Conservation (phyloP, 2,888 invertebrate genomes). For the Perizoma flavofasciatum region DNA sequence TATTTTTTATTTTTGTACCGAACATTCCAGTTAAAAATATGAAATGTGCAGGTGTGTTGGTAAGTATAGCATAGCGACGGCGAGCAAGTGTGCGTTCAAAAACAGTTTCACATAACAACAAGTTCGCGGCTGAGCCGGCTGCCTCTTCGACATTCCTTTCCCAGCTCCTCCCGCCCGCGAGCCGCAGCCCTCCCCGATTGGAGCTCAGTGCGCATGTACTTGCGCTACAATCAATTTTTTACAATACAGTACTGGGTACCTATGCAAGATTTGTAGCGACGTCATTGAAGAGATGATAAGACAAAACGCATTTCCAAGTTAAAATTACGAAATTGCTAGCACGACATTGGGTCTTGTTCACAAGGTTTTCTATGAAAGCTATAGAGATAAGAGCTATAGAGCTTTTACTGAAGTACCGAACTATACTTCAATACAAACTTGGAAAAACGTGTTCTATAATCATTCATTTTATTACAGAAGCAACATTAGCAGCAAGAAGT, state of each 20-base stretch:
- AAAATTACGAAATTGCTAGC: no score
- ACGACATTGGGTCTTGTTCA: no score
- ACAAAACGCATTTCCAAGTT: background rate
- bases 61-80: slow-evolving; percentile 43
- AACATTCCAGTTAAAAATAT: no score
- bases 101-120: slow-evolving; percentile 79
- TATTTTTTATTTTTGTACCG: no score
- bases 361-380: no score
- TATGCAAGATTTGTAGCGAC: slow-evolving; percentile 19
- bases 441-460: no score
- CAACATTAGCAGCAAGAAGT: background rate
- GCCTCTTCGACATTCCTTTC: slow-evolving; percentile 81
- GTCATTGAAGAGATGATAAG: slow-evolving; percentile 17
- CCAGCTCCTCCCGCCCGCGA: slow-evolving; percentile 60
- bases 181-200: slow-evolving; percentile 49
- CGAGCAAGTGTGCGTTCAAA: slow-evolving; percentile 57
- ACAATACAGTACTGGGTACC: slow-evolving; percentile 9
- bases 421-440: no score
- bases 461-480: background rate
- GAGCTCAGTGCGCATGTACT: slow-evolving; percentile 78
- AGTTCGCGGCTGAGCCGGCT: slow-evolving; percentile 68
- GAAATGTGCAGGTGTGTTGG: no score
- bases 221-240: slow-evolving; percentile 59
- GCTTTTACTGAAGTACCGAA: no score
- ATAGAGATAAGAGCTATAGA: no score